These are phyloP conservation scores for Callospermophilus lateralis DNA, from an alignment of 2,113 vertebrate species.

Conservation along the genomic window DNA sequence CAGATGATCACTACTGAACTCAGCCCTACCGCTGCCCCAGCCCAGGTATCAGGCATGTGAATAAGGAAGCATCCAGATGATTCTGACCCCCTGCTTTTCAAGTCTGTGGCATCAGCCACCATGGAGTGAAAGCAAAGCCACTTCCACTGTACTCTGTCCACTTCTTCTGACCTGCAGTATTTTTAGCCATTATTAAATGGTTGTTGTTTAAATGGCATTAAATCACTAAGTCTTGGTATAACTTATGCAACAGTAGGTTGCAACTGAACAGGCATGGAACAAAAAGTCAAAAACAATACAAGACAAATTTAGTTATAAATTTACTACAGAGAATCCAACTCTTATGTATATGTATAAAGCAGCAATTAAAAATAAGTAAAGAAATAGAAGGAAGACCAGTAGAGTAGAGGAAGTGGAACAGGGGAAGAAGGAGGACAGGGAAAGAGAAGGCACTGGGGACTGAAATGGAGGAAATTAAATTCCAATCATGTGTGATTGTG, in stretches of 20 bases:
- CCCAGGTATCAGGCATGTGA: background rate
- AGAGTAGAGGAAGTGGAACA: too few relatives aligned
- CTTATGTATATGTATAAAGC: too few relatives aligned
- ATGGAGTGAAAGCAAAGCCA: background rate
- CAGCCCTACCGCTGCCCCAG: background rate
- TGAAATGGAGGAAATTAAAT: too few relatives aligned
- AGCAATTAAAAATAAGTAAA: too few relatives aligned
- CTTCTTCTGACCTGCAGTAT: background rate
- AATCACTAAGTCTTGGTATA: background rate
- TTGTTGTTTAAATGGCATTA: background rate
- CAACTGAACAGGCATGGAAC: background rate
- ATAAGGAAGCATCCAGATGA: background rate
- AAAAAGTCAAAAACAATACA: background rate
- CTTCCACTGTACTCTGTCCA: too few relatives aligned
- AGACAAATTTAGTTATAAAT: too few relatives aligned
- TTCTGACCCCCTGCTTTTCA: background rate
- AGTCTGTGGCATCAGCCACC: background rate
- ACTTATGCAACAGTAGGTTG: background rate
- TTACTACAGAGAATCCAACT: too few relatives aligned
- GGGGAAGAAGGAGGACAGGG: too few relatives aligned
- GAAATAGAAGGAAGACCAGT: too few relatives aligned
- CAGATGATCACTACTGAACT: background rate
- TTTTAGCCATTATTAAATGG: background rate
- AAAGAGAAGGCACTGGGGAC: too few relatives aligned
- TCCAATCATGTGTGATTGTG: too few relatives aligned